Conservation (phyloP, 2,113 vertebrate species). For the Entelurus aequoreus region DNA sequence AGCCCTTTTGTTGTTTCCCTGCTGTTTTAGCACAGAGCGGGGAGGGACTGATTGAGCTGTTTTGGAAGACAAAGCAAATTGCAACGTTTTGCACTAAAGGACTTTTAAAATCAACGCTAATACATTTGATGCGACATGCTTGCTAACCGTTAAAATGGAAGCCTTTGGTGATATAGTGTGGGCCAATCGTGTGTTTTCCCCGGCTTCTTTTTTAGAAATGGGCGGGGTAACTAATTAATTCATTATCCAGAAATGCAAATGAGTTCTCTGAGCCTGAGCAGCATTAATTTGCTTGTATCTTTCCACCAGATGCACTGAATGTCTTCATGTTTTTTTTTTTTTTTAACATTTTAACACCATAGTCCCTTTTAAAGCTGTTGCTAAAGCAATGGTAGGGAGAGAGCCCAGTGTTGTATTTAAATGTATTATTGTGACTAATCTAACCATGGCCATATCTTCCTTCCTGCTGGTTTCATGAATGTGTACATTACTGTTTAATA, state of each 20-base stretch:
- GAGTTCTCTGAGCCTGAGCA: conserved; percentile 44
- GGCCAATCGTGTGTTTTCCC: conserved; percentile 46
- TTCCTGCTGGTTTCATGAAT: too few species aligned
- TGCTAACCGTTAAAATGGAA: conserved; percentile 24
- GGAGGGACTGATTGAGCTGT: background rate
- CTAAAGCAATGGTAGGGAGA: too few species aligned
- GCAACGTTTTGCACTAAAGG: background rate
- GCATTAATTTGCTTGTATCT: conserved; percentile 33
- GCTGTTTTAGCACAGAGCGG: background rate
- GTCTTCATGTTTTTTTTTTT: conserved; percentile 7
- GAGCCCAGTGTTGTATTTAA: too few species aligned
- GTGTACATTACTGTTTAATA: too few species aligned
- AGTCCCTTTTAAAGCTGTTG: background rate
- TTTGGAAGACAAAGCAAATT: conserved; percentile 7
- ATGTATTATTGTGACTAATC: too few species aligned
- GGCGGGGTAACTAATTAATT: conserved; percentile 70
- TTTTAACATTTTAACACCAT: background rate
- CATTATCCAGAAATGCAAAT: conserved; percentile 75
- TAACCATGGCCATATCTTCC: too few species aligned
- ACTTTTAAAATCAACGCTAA: conserved; percentile 19
- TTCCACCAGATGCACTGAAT: conserved; percentile 10
- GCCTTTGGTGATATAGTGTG: conserved; percentile 39
- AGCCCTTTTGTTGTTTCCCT: conserved; percentile 27
- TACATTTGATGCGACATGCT: conserved; percentile 22
- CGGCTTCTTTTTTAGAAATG: conserved; percentile 55